phyloP scores from a whole-genome alignment of 2,888 invertebrate genomes.

The Sympetrum striolatum region DNA sequence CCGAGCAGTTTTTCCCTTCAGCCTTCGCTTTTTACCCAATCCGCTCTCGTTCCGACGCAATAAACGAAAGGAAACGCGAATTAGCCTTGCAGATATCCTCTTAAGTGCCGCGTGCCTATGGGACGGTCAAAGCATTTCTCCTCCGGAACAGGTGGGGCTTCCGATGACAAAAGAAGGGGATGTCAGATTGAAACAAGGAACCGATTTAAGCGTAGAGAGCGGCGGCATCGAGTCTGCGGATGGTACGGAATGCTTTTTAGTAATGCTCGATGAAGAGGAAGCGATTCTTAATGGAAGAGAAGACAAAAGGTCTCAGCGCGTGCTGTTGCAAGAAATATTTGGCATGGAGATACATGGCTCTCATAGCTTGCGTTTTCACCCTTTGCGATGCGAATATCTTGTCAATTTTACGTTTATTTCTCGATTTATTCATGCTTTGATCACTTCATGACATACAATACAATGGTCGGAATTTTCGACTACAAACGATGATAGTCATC shows the following conservation, averaged over 20 bases:
- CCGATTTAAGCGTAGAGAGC: not conserved
- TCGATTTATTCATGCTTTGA: not conserved
- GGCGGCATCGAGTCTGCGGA: not conserved
- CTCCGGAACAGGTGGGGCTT: not conserved
- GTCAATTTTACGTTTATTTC: not conserved
- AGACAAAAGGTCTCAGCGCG: not conserved
- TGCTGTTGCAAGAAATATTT: not conserved
- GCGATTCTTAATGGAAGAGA: not conserved
- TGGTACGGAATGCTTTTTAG: not conserved
- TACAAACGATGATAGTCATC: too few species aligned
- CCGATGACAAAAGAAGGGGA: not conserved
- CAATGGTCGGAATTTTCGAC: too few species aligned
- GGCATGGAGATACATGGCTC: not conserved
- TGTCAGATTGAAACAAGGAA: not conserved
- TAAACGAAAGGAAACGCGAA: not conserved
- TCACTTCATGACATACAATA: too few species aligned
- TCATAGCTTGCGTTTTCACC: not conserved
- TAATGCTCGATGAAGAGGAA: not conserved
- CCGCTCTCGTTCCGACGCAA: not conserved
- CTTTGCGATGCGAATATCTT: not conserved
- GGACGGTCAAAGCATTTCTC: not conserved
- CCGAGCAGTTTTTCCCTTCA: too few species aligned
- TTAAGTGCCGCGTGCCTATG: not conserved
- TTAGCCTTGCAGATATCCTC: not conserved
- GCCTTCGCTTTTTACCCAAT: too few species aligned